Conservation (phyloP, 1,140 invertebrate genomes). For the Tachypleus tridentatus region DNA sequence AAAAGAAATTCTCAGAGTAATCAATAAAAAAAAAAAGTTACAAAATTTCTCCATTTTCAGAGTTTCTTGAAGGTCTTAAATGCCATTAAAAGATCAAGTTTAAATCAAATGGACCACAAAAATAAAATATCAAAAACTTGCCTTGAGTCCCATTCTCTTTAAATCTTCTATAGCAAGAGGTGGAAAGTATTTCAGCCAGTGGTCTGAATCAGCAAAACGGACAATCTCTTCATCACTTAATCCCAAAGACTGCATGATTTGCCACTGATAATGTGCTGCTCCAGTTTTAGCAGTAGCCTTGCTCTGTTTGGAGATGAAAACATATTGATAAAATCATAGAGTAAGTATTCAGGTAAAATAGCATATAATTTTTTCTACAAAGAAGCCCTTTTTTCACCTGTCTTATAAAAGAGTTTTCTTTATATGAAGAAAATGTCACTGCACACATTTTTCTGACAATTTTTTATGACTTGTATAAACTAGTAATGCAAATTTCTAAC, state of each 20-base stretch:
- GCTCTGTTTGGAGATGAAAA: conserved; percentile 43
- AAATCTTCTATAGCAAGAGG: conserved; percentile 76
- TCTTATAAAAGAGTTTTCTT: not conserved
- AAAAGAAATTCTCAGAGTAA: not conserved
- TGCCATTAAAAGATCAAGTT: no score
- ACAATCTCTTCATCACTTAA: conserved; percentile 81
- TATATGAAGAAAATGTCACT: no score
- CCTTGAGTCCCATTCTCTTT: conserved; percentile 75
- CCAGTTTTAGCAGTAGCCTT: conserved; percentile 92
- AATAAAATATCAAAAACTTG: conserved; percentile 36
- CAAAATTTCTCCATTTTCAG: not conserved
- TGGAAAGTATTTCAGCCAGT: conserved; percentile 97
- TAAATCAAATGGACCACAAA: no score
- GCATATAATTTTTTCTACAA: not conserved
- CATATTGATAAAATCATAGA: no score
- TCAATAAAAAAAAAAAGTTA: conserved; percentile 13
- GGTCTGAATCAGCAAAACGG: conserved; percentile 74
- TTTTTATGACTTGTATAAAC: no score
- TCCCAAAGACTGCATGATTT: conserved; percentile 93
- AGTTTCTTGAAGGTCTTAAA: not conserved
- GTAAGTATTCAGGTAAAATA: no score
- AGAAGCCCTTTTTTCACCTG: not conserved
- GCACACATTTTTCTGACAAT: no score
- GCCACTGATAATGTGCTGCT: conserved; percentile 89
- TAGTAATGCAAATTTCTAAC: no score